Conservation (phyloP, 2,888 invertebrate species). For the Cybosia mesomella region DNA sequence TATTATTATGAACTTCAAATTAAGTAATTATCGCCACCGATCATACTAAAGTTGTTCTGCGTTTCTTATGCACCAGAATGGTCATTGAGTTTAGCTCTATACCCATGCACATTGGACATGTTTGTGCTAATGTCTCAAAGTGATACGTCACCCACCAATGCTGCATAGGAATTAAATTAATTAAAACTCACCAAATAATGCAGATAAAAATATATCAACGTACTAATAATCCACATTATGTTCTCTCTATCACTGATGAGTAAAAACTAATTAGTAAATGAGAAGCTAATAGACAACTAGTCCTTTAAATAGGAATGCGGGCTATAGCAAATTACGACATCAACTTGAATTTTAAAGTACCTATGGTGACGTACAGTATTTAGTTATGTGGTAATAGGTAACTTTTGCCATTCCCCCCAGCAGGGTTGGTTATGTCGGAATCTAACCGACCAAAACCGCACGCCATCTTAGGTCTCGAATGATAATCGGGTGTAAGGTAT, state of each 20-base stretch:
- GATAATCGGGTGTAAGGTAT: too few species aligned
- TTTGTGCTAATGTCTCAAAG: too few species aligned
- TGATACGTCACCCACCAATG: not conserved
- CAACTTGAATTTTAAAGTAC: conserved; percentile 12
- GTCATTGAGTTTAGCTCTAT: too few species aligned
- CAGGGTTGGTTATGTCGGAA: too few species aligned
- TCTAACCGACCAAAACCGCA: too few species aligned
- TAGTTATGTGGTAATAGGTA: not conserved
- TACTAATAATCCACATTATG: not conserved
- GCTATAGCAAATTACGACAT: conserved; percentile 11
- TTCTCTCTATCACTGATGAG: not conserved
- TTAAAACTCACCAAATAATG: conserved; percentile 46
- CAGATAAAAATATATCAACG: conserved; percentile 24
- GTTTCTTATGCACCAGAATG: too few species aligned
- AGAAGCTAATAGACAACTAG: conserved; percentile 10
- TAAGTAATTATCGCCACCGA: too few species aligned
- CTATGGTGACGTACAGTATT: not conserved
- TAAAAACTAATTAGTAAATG: conserved; percentile 22
- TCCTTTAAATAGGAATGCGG: conserved; percentile 32
- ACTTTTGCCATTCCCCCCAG: not conserved
- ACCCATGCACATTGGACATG: too few species aligned
- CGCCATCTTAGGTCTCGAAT: too few species aligned
- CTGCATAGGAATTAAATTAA: not conserved
- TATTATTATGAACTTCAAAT: too few species aligned
- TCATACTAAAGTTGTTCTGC: too few species aligned